Percentiles rank a stretch among this genome's conserved stretches.
Conservation (phyloP, 2,888 invertebrate genomes). For the Drosophila phalerata region DNA sequence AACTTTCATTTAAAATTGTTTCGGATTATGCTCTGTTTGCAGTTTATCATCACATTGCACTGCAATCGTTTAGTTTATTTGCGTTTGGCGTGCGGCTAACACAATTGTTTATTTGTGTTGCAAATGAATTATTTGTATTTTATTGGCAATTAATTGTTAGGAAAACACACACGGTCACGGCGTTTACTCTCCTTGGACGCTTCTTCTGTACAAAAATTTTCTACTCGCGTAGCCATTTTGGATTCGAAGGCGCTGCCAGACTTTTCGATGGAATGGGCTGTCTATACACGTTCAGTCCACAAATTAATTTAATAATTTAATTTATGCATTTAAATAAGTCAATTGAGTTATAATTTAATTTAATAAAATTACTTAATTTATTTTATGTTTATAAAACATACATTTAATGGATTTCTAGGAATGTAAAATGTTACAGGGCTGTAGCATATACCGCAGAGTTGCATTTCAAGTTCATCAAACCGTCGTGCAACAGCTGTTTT, state of each 20-base stretch:
- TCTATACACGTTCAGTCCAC: slow-evolving; percentile 48
- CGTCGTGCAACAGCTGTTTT: slow-evolving; percentile 55
- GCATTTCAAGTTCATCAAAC: neutral
- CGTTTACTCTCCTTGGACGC: slow-evolving; percentile 81
- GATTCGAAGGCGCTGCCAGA: slow-evolving; percentile 58
- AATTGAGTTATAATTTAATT: neutral
- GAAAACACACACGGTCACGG: slow-evolving; percentile 73
- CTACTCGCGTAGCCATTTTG: slow-evolving; percentile 81
- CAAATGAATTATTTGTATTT: slow-evolving; percentile 60
- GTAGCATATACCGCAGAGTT: neutral
- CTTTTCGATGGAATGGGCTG: neutral
- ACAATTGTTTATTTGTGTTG: slow-evolving; percentile 64
- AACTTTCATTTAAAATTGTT: slow-evolving; percentile 66
- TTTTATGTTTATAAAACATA: neutral
- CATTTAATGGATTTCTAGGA: too few relatives aligned
- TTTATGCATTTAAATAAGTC: neutral
- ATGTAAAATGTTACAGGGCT: neutral
- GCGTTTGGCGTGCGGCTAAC: slow-evolving; percentile 11
- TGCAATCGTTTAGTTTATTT: slow-evolving; percentile 27
- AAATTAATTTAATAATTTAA: neutral
- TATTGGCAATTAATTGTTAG: slow-evolving; percentile 57
- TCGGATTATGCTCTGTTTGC: slow-evolving; percentile 32
- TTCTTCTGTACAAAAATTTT: slow-evolving; percentile 83
- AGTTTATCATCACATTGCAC: slow-evolving; percentile 26
- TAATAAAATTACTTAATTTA: neutral